Percentiles rank a stretch among this genome's conserved stretches.
Evolutionary conservation across 2,797 vertebrate species (phyloP).

Genomic region (Argya squamiceps): DNA sequence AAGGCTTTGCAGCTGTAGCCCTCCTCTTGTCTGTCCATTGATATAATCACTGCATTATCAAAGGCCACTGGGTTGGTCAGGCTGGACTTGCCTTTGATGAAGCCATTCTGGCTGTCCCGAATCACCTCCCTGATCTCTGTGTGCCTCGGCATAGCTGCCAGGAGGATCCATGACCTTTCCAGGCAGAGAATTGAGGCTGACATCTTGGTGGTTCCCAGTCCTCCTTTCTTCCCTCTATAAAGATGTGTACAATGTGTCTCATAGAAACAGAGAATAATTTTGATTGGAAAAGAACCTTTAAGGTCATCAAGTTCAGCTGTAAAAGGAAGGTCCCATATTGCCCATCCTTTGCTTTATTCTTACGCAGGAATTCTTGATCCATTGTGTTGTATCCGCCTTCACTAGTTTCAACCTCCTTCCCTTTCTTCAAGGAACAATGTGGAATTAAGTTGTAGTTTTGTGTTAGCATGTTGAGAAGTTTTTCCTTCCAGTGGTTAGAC

Average conservation of each 20-base stretch:
- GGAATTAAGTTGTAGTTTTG: background rate
- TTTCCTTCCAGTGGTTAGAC: background rate
- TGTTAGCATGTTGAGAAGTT: background rate
- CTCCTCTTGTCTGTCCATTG: background rate
- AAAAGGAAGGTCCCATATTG: background rate
- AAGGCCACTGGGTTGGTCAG: background rate
- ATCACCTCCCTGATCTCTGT: background rate
- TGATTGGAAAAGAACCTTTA: background rate
- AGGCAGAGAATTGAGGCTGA: background rate
- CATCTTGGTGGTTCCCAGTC: fast-evolving
- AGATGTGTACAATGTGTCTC: background rate
- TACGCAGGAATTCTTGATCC: background rate
- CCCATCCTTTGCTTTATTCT: background rate
- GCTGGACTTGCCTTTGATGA: background rate
- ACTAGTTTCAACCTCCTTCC: background rate
- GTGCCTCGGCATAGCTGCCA: background rate
- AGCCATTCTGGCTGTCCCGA: background rate
- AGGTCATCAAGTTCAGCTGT: background rate
- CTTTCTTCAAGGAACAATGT: background rate
- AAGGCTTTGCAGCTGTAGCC: background rate
- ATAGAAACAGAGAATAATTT: background rate
- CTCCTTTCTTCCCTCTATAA: background rate
- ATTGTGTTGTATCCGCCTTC: background rate
- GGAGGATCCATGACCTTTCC: background rate
- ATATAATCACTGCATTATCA: background rate